Conservation (phyloP, 2,113 vertebrate genomes). For the Planiliza haematocheilus region DNA sequence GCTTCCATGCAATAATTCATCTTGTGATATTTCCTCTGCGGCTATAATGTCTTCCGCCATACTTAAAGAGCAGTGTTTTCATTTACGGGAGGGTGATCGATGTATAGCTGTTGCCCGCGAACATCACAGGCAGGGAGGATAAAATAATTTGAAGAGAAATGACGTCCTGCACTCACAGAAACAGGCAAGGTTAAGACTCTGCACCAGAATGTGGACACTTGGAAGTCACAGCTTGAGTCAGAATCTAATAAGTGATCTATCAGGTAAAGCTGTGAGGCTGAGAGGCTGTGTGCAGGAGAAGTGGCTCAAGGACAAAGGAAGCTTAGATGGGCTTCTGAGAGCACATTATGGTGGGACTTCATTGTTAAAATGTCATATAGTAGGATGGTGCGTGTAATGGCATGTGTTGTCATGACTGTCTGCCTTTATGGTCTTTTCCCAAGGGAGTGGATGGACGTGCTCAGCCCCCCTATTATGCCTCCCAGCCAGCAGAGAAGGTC, state of each 20-base stretch:
- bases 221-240: slow-evolving; percentile 72
- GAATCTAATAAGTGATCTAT: slow-evolving; percentile 77
- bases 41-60: slow-evolving; percentile 34
- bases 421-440: slow-evolving; percentile 68
- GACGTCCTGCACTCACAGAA: slow-evolving; percentile 59
- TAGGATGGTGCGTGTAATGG: slow-evolving; percentile 62
- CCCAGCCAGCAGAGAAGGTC: slow-evolving; percentile 75
- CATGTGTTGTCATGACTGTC: slow-evolving; percentile 71
- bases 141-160: slow-evolving; percentile 68
- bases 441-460: slow-evolving; percentile 84
- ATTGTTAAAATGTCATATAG: slow-evolving; percentile 71
- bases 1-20: slow-evolving; percentile 57
- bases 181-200: slow-evolving; percentile 68
- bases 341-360: slow-evolving; percentile 62
- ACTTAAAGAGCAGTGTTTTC: slow-evolving; percentile 54
- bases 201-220: slow-evolving; percentile 68
- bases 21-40: slow-evolving; percentile 35
- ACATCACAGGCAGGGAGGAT: slow-evolving; percentile 43
- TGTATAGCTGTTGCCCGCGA: slow-evolving; percentile 41
- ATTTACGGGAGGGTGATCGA: slow-evolving; percentile 57
- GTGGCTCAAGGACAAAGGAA: slow-evolving; percentile 73
- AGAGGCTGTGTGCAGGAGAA: slow-evolving; percentile 53
- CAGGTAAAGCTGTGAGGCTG: slow-evolving; percentile 63
- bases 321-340: slow-evolving; percentile 65
- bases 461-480: slow-evolving; percentile 83